Conservation (phyloP, 1,140 invertebrate species). For the Chymomyza costata region DNA sequence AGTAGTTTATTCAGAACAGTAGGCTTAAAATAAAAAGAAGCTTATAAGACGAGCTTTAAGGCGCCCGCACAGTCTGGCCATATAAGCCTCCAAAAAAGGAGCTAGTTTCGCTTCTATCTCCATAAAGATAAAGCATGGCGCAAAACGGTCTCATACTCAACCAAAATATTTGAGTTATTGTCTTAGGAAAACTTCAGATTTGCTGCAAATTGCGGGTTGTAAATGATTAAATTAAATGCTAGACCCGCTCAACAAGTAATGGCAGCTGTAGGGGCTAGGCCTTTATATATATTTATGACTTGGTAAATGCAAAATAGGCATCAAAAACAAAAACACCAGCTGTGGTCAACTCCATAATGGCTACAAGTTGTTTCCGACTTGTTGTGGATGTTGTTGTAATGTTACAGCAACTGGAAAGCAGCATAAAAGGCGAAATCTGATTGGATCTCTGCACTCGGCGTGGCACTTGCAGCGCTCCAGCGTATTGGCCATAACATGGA, state of each 20-base stretch:
- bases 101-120: too few species aligned
- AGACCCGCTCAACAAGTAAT: slow-evolving; percentile 63
- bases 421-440: slow-evolving; percentile 46
- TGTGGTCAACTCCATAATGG: slow-evolving; percentile 47
- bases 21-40: too few species aligned
- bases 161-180: too few species aligned
- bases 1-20: too few species aligned
- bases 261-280: slow-evolving; percentile 56
- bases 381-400: slow-evolving; percentile 42
- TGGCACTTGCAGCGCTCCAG: slow-evolving; percentile 43
- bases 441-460: slow-evolving; percentile 51
- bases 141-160: too few species aligned
- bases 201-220: slow-evolving; percentile 2
- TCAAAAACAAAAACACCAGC: slow-evolving; percentile 30
- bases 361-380: slow-evolving; percentile 52
- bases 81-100: too few species aligned
- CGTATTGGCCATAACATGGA: slow-evolving; percentile 1
- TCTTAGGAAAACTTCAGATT: too few species aligned
- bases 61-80: too few species aligned
- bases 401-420: slow-evolving; percentile 44
- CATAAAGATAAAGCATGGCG: too few species aligned
- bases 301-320: slow-evolving; percentile 61
- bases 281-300: too few species aligned
- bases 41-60: too few species aligned
- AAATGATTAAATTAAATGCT: slow-evolving; percentile 21